These are phyloP conservation scores for Cuculus canorus DNA, from an alignment of 2,797 vertebrate genomes.

Conservation along the genomic window DNA sequence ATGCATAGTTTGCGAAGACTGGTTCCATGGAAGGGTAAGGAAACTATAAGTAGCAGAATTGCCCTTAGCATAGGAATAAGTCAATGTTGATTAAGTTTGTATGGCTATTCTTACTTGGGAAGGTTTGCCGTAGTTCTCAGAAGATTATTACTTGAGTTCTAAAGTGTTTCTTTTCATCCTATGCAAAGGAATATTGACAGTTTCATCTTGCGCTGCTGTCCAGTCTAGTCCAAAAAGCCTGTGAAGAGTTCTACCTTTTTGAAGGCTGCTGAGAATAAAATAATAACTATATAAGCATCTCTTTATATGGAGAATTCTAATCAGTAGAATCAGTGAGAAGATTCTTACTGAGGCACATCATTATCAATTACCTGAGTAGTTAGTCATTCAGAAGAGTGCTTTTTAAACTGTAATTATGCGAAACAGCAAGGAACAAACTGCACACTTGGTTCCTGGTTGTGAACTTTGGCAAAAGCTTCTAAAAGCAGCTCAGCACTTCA, in stretches of 20 bases:
- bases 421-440: background rate
- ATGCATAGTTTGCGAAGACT: conserved; percentile 96
- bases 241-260: background rate
- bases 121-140: background rate
- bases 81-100: background rate
- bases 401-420: background rate
- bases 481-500: background rate
- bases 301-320: background rate
- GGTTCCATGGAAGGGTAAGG: conserved; percentile 96
- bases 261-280: background rate
- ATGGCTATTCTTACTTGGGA: background rate
- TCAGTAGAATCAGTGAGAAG: background rate
- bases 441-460: background rate
- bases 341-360: background rate
- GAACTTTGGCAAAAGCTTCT: background rate
- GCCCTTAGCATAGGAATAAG: background rate
- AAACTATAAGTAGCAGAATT: background rate
- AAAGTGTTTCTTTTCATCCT: background rate
- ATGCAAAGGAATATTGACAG: background rate
- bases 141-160: background rate
- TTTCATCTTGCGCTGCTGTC: background rate
- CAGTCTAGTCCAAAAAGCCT: background rate
- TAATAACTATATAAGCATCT: background rate
- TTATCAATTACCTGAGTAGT: background rate
- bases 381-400: background rate